These are phyloP conservation scores for Deladenus siricidicola DNA, from an alignment of 2,888 invertebrate genomes.

Conservation along the genomic window DNA sequence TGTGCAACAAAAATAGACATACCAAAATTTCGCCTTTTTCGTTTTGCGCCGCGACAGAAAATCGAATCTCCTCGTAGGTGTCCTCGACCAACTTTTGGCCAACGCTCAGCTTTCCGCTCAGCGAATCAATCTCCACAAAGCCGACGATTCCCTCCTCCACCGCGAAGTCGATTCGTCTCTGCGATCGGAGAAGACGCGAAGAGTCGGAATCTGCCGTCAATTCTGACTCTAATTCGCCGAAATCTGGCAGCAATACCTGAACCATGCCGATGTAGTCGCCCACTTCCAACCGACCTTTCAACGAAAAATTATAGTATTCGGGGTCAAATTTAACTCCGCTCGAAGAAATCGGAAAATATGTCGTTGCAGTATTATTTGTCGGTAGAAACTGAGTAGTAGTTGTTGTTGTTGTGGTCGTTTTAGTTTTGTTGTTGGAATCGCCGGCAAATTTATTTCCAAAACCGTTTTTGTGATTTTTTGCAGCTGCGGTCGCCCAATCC, in stretches of 20 bases:
- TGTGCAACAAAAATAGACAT: too few relatives aligned
- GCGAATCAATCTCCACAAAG: conserved; percentile 27
- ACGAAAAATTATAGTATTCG: conserved; percentile 24
- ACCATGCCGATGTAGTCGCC: conserved; percentile 31
- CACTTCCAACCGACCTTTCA: conserved; percentile 28
- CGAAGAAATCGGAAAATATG: not conserved
- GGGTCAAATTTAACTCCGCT: conserved; percentile 23
- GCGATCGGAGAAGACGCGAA: not conserved
- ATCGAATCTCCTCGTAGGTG: conserved; percentile 32
- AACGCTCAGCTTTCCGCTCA: conserved; percentile 23
- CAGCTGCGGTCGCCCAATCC: too few relatives aligned
- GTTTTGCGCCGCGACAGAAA: conserved; percentile 28
- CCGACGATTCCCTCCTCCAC: conserved; percentile 35
- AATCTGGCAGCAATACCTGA: too few relatives aligned
- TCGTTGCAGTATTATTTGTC: not conserved
- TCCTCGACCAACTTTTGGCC: conserved; percentile 29
- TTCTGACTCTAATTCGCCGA: too few relatives aligned
- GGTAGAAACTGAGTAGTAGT: not conserved
- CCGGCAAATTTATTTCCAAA: too few relatives aligned
- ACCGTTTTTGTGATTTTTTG: too few relatives aligned
- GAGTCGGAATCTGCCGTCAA: too few relatives aligned
- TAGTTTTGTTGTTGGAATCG: too few relatives aligned
- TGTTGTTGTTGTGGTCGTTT: not conserved
- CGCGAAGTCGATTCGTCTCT: conserved; percentile 20
- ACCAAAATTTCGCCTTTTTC: conserved; percentile 25